Evolutionary conservation across 2,888 invertebrate species (phyloP), one percentile per base, ranked within the genome.

Genomic region (Aporophyla lueneburgensis): DNA sequence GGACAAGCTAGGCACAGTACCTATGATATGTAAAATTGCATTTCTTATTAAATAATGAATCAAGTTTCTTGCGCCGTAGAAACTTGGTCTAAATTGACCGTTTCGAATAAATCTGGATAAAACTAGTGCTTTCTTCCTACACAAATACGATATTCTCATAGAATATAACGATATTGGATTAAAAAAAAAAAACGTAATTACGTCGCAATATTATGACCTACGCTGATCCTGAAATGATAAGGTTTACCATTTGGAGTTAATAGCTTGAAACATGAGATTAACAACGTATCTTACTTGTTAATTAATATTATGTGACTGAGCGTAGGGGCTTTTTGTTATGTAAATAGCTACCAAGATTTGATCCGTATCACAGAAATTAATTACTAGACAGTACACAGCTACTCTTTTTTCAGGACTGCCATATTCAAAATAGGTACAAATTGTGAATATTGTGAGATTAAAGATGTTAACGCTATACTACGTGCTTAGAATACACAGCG

Each of bases 121-220:
- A 62, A 78, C 83, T 62, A 54, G 78, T 59, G n/a, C n/a, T 71
- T 77, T 54, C 49, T 58, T 51, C 54, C 51, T n/a, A 27, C 3
- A 24, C 21, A 0, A 69, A 58, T 72, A 58, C 54, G 33, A 24
- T 51, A 58, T 58, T 74, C 33, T 53, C n/a, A 58, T 79, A 46
- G 53, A 67, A 65, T 27, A 68, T 54, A n/a, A 71, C 62, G 58
- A 67, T 68, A 33, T 46, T n/a, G 70, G 70, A 49, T 46, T 43
- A 43, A 43, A 46, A 46, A 43, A 46, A 46, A 46, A 46, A 46
- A 12, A 46, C 43, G 9, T 43, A 43, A 43, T 43, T 43, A 21
- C 76, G 62, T 24, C 82, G 82, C 58, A 80, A 61, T 83, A 68
- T 46, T 74, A n/a, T 73, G 74, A 71, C 62, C 79, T 71, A 24